Conservation (phyloP, 2,888 invertebrate genomes). For the Callyntrura guangdongensis region DNA sequence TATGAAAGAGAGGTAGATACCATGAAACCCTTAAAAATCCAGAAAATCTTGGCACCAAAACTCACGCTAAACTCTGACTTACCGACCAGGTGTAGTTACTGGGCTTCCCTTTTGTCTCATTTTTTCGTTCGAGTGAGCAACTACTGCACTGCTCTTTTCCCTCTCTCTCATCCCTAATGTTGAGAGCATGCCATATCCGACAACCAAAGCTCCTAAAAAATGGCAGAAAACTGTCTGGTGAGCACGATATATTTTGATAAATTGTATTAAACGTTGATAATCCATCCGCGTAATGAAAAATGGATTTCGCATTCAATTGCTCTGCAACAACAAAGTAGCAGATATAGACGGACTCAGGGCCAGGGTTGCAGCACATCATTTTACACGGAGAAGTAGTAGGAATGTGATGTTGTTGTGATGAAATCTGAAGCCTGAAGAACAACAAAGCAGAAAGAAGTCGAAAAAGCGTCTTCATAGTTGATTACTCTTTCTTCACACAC, state of each 20-base stretch:
- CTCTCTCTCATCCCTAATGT: not conserved
- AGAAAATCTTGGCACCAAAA: slow-evolving; percentile 50
- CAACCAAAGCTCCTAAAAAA: slow-evolving; percentile 9
- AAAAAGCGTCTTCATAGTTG: not conserved
- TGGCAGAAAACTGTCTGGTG: slow-evolving; percentile 44
- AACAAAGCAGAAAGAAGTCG: slow-evolving; percentile 1
- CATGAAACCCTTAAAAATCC: slow-evolving; percentile 65
- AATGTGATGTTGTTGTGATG: slow-evolving; percentile 22
- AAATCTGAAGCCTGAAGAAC: not conserved
- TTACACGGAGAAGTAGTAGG: not conserved
- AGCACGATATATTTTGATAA: slow-evolving; percentile 65
- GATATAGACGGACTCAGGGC: not conserved
- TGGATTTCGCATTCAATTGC: slow-evolving; percentile 19
- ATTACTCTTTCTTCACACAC: not conserved
- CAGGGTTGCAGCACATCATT: too few species aligned
- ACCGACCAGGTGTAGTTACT: slow-evolving; percentile 1
- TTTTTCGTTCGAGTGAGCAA: slow-evolving; percentile 14
- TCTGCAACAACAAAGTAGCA: too few species aligned
- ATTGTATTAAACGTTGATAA: slow-evolving; percentile 47
- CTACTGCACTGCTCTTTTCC: slow-evolving; percentile 36
- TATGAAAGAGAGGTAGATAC: not conserved
- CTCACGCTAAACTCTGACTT: not conserved
- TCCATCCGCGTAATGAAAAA: slow-evolving; percentile 9
- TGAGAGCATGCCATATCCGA: slow-evolving; percentile 34
- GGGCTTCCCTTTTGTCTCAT: slow-evolving; percentile 43